These are phyloP conservation scores for Nomada hirtipes DNA, from an alignment of 2,888 invertebrate species.

Conservation along the genomic window DNA sequence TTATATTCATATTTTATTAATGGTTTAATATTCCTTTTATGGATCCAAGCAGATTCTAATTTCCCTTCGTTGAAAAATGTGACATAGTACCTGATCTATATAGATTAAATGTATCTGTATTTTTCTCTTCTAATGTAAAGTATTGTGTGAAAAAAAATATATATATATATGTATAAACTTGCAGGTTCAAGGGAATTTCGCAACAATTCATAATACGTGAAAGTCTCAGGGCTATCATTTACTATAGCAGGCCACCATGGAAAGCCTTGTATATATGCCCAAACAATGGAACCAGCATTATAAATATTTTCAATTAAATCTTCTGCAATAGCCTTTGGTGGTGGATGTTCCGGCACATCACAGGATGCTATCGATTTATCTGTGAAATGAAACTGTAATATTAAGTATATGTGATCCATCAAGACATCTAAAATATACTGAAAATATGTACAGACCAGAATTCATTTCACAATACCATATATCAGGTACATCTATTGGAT, in stretches of 20 bases:
- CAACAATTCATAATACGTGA: slow-evolving; percentile 58
- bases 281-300: slow-evolving; percentile 88
- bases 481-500: slow-evolving; percentile 86
- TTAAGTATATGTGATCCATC: background rate
- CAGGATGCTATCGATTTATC: slow-evolving; percentile 85
- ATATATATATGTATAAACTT: background rate
- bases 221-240: slow-evolving; percentile 87
- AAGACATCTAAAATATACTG: background rate
- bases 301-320: slow-evolving; percentile 87
- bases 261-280: slow-evolving; percentile 87
- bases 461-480: slow-evolving; percentile 88
- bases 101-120: slow-evolving; percentile 66
- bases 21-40: slow-evolving; percentile 82
- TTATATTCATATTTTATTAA: slow-evolving; percentile 24
- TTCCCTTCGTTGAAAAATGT: slow-evolving; percentile 85
- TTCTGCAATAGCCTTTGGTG: slow-evolving; percentile 84
- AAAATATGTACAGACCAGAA: slow-evolving; percentile 82
- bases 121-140: background rate
- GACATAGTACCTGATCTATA: slow-evolving; percentile 86
- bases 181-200: slow-evolving; percentile 56
- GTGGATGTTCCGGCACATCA: slow-evolving; percentile 84
- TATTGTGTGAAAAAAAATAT: background rate
- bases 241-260: slow-evolving; percentile 92
- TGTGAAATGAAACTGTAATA: slow-evolving; percentile 68
- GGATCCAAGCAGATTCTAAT: slow-evolving; percentile 85